phyloP scores from a whole-genome alignment of 2,888 invertebrate species.

The Spodoptera exigua region DNA sequence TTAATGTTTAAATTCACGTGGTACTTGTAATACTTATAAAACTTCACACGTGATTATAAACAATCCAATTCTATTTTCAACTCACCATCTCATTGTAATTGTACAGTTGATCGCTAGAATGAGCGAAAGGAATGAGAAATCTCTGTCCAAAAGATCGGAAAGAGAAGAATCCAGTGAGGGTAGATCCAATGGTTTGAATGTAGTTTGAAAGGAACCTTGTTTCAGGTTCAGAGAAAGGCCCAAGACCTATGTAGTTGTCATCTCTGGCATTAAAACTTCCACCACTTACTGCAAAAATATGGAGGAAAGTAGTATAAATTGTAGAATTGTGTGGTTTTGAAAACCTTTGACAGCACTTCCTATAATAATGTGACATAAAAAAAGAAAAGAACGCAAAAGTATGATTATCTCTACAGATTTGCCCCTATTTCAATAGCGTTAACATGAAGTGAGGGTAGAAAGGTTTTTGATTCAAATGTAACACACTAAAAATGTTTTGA shows the following conservation, averaged over 20 bases:
- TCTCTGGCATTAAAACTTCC: slow-evolving; percentile 78
- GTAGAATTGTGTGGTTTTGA: too few relatives aligned
- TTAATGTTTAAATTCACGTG: too few relatives aligned
- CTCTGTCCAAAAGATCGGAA: slow-evolving; percentile 91
- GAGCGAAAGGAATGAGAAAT: slow-evolving; percentile 90
- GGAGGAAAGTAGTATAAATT: background rate
- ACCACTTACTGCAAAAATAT: slow-evolving; percentile 78
- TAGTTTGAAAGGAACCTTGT: slow-evolving; percentile 82
- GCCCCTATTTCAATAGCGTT: too few relatives aligned
- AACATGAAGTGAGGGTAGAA: too few relatives aligned
- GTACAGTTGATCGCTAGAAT: slow-evolving; percentile 73
- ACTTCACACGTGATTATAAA: too few relatives aligned
- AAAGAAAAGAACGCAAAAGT: too few relatives aligned
- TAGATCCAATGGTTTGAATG: slow-evolving; percentile 76
- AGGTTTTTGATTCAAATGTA: too few relatives aligned
- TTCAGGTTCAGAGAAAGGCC: slow-evolving; percentile 89
- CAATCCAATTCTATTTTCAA: background rate
- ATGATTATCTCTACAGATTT: too few relatives aligned
- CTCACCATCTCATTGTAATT: slow-evolving; percentile 85
- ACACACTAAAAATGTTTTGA: too few relatives aligned
- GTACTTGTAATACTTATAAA: too few relatives aligned
- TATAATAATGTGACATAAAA: too few relatives aligned
- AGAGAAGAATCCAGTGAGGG: slow-evolving; percentile 88
- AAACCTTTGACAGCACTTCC: too few relatives aligned
- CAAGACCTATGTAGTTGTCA: slow-evolving; percentile 85